phyloP scores from a whole-genome alignment of 2,113 vertebrate species.

The Leucosticte australis region DNA sequence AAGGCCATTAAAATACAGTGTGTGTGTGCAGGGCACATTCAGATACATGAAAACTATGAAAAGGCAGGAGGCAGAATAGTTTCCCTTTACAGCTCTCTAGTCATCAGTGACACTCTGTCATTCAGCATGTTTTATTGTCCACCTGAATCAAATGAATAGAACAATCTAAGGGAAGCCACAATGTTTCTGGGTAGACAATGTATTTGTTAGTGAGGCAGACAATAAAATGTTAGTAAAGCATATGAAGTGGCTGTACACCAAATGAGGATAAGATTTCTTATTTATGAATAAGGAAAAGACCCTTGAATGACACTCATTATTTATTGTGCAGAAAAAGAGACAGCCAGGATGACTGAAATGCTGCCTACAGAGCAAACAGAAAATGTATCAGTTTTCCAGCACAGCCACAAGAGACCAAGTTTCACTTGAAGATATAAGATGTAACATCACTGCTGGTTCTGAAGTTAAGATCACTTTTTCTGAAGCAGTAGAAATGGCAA shows the following conservation, averaged over 20 bases:
- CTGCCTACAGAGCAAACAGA: not conserved
- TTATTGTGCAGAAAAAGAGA: conserved; percentile 16
- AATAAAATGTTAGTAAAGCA: conserved; percentile 18
- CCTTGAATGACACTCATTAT: not conserved
- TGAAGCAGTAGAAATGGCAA: conserved; percentile 8
- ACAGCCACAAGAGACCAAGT: not conserved
- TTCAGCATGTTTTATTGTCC: conserved; percentile 32
- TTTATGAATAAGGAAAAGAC: conserved; percentile 19
- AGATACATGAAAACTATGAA: not conserved
- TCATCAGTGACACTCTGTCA: not conserved
- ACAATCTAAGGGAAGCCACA: not conserved
- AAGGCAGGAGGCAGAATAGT: not conserved
- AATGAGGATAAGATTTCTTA: conserved; percentile 23
- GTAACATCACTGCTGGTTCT: not conserved
- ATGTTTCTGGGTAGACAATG: not conserved
- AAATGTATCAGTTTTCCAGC: not conserved
- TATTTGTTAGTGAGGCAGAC: conserved; percentile 22
- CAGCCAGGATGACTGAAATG: not conserved
- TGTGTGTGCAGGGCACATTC: not conserved
- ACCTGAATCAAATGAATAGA: conserved; percentile 20
- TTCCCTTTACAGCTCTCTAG: not conserved
- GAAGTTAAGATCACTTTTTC: not conserved
- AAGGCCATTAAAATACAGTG: not conserved
- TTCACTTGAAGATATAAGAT: not conserved
- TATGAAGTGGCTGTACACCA: not conserved